phyloP scores from a whole-genome alignment of 1,140 invertebrate genomes.

The Harlomillsia oculata region DNA sequence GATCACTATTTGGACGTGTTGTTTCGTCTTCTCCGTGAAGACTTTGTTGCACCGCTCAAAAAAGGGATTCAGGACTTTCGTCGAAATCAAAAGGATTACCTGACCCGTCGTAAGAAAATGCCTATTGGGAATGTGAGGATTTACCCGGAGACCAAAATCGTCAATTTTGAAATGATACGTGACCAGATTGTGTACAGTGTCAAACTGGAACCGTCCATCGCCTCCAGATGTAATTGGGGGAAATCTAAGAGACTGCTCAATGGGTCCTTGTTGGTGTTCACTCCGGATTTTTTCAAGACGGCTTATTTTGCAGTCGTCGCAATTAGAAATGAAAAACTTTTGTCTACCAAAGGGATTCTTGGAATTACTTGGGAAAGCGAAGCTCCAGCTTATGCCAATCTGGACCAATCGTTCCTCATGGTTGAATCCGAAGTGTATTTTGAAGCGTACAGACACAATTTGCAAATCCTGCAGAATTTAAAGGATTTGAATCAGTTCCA shows the following conservation, averaged over 20 bases:
- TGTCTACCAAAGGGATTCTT: not conserved
- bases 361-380: constrained; percentile 3
- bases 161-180: too few relatives aligned
- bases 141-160: too few relatives aligned
- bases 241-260: constrained; percentile 52
- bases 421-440: constrained; percentile 58
- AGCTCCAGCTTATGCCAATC: constrained; percentile 46
- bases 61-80: constrained; percentile 24
- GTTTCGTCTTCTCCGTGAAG: constrained; percentile 60
- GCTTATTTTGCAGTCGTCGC: constrained; percentile 57
- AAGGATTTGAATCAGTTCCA: constrained; percentile 49
- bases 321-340: constrained; percentile 44
- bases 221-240: constrained; percentile 36
- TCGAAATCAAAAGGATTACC: too few relatives aligned
- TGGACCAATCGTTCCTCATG: constrained; percentile 45
- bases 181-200: too few relatives aligned
- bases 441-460: constrained; percentile 51
- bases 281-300: constrained; percentile 54
- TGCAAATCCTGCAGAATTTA: constrained; percentile 50
- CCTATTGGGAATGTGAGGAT: too few relatives aligned
- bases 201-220: not conserved
- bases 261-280: constrained; percentile 63
- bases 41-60: constrained; percentile 27
- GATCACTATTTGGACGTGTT: constrained; percentile 69
- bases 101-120: too few relatives aligned